phyloP scores from a whole-genome alignment of 2,888 invertebrate species.

The Caenorhabditis afra region DNA sequence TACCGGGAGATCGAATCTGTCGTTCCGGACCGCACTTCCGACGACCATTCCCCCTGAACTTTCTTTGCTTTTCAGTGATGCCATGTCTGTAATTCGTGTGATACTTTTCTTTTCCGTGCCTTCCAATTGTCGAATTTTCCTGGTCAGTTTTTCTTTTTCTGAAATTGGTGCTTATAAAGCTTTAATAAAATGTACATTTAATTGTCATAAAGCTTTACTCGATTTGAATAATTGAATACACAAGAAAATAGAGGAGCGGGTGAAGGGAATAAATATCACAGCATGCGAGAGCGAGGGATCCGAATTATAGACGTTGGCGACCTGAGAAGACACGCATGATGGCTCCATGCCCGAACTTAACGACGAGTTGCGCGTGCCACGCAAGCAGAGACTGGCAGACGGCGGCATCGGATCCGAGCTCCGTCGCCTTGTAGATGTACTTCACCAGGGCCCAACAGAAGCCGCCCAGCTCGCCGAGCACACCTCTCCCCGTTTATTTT shows the following conservation, averaged over 20 bases:
- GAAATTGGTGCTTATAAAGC: conserved; percentile 18
- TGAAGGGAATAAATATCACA: conserved; percentile 4
- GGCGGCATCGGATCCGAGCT: conserved; percentile 71
- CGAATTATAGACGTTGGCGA: conserved; percentile 62
- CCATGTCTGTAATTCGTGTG: conserved; percentile 36
- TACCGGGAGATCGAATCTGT: conserved; percentile 38
- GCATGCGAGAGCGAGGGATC: conserved; percentile 4
- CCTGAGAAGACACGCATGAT: conserved; percentile 75
- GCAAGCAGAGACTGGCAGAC: conserved; percentile 71
- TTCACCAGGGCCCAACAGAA: too few species aligned
- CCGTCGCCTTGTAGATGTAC: conserved; percentile 78
- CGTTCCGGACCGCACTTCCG: background rate
- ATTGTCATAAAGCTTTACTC: conserved; percentile 25
- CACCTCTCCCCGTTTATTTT: too few species aligned
- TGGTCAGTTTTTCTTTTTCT: background rate
- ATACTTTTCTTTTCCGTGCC: conserved; percentile 19
- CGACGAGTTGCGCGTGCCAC: conserved; percentile 77
- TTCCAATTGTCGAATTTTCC: conserved; percentile 3
- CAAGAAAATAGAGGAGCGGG: background rate
- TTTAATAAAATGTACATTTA: background rate
- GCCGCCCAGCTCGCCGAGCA: too few species aligned
- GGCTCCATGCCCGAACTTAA: conserved; percentile 73
- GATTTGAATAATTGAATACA: background rate
- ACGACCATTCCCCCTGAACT: conserved; percentile 25
- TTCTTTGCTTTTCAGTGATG: conserved; percentile 6